Percentiles rank a stretch among this genome's conserved stretches.
Conservation (phyloP, 1,140 invertebrate genomes). For the Sycophaga agraensis region DNA sequence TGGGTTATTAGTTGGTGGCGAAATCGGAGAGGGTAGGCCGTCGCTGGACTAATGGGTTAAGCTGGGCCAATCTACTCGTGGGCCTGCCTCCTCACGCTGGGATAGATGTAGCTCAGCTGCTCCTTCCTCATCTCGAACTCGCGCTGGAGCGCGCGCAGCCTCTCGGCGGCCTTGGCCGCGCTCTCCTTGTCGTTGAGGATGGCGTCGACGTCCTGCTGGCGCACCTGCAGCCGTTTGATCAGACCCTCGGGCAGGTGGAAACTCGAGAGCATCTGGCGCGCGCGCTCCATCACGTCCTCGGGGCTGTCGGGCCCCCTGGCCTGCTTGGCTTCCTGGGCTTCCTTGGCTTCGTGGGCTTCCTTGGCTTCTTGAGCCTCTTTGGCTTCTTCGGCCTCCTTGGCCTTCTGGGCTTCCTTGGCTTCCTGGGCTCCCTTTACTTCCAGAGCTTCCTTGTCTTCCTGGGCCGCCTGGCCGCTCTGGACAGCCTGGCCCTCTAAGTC, state of each 20-base stretch:
- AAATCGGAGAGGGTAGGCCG: too few relatives aligned
- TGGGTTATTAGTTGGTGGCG: too few relatives aligned
- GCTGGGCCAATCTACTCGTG: too few relatives aligned
- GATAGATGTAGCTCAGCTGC: not conserved
- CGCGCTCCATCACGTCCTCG: not conserved
- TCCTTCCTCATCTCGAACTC: conserved; percentile 11
- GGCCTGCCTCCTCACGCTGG: not conserved
- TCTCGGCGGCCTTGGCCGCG: not conserved
- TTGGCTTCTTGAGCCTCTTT: not conserved
- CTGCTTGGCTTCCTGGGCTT: too few relatives aligned
- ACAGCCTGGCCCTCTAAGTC: not conserved
- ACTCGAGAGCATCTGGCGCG: not conserved
- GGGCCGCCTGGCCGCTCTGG: not conserved
- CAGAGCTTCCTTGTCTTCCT: not conserved
- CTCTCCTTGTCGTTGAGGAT: conserved; percentile 1
- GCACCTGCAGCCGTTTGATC: not conserved
- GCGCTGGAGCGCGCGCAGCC: not conserved
- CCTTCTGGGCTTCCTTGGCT: not conserved
- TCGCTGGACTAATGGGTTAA: too few relatives aligned
- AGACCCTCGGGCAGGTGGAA: not conserved
- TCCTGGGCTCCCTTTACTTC: not conserved
- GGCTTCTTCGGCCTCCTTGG: not conserved
- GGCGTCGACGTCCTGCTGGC: not conserved
- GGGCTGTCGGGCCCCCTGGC: too few relatives aligned
- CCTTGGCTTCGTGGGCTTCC: not conserved